A percentile compares a stretch with the other conserved stretches of the same genome.
These are phyloP conservation scores for Physeter macrocephalus DNA, from an alignment of 2,113 vertebrate species.

Conservation along the genomic window DNA sequence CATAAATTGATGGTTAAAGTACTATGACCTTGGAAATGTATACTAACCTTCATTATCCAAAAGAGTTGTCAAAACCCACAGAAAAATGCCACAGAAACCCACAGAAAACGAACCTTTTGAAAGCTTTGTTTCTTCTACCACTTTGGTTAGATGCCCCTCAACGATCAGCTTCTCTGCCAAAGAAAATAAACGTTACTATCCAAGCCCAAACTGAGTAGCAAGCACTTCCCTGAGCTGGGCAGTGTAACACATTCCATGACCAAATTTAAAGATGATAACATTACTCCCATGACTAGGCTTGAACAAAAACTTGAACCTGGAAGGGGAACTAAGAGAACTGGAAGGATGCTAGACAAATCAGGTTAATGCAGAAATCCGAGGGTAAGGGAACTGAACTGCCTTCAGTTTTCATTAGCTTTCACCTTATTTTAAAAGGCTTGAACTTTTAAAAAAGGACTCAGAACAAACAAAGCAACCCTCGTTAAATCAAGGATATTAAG, in stretches of 20 bases:
- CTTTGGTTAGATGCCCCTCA: conserved; percentile 86
- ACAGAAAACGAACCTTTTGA: conserved; percentile 85
- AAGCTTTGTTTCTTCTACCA: conserved; percentile 84
- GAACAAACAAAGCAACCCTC: background rate
- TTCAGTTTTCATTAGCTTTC: conserved; percentile 31
- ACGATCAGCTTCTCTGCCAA: conserved; percentile 89
- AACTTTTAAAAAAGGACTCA: background rate
- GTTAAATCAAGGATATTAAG: conserved; percentile 15
- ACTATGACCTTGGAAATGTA: conserved; percentile 38
- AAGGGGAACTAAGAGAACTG: conserved; percentile 41
- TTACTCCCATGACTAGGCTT: conserved; percentile 79
- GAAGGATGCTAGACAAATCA: background rate
- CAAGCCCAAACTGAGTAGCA: conserved; percentile 75
- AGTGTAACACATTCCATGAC: conserved; percentile 85
- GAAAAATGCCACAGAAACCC: conserved; percentile 63
- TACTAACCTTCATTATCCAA: conserved; percentile 49
- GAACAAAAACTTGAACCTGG: conserved; percentile 74
- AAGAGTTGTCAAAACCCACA: conserved; percentile 64
- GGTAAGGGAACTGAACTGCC: background rate
- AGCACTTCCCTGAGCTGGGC: conserved; percentile 75
- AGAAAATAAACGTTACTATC: conserved; percentile 84
- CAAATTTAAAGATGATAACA: conserved; percentile 84
- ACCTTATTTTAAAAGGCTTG: background rate
- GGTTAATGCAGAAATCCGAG: background rate
- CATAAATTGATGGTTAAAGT: conserved; percentile 22